Evolutionary conservation across 2,797 vertebrate species (phyloP), one percentile per base, ranked within the genome.

Genomic region (Sebastes trivittatus): DNA sequence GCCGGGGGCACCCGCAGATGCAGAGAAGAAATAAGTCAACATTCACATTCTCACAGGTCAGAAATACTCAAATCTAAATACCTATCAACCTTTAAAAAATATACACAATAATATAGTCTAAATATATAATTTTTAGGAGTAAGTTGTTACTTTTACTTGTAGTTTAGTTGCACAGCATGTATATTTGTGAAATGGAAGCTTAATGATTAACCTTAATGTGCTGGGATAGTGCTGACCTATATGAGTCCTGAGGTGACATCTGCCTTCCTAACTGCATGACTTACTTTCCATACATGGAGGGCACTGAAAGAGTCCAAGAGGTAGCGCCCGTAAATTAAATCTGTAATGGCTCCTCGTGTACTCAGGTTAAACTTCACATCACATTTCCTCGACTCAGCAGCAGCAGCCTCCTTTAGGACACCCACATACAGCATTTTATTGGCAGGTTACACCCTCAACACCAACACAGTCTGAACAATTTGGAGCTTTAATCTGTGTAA

Each of bases 361-460:
- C 86, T 80, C 78, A 14, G n/a, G 65, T 84, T 32, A 32, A 82
- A 77, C 91, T 91, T 89, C 88, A 93, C 42, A 52, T 96, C 91
- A 93, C 86, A 95, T 95, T 95, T 94, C 93, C 83, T 72, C 74
- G 88, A 95, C 83, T 95, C 94, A 90, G 93, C 95, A 92, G 76
- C 49, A 64, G 62, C 59, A 61, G 36, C 54, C 77, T 80, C 84
- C 69, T 63, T 68, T 52, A 68, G 59, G 69, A 54, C 52, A 27
- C n/a, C 16, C 65, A 67, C 58, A 76, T 27, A 20, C 66, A 68
- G 25, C 55, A 30, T 77, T 89, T 90, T 74, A 87, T 82, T 82
- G 72, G 74, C 58, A 64, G 66, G 23, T 73, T 78, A 20, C 36
- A 65, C n/a, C 65, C 42, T 32, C 69, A 27, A 27, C 8, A 52